Conservation (phyloP, 2,113 vertebrate genomes). For the Daboia siamensis region DNA sequence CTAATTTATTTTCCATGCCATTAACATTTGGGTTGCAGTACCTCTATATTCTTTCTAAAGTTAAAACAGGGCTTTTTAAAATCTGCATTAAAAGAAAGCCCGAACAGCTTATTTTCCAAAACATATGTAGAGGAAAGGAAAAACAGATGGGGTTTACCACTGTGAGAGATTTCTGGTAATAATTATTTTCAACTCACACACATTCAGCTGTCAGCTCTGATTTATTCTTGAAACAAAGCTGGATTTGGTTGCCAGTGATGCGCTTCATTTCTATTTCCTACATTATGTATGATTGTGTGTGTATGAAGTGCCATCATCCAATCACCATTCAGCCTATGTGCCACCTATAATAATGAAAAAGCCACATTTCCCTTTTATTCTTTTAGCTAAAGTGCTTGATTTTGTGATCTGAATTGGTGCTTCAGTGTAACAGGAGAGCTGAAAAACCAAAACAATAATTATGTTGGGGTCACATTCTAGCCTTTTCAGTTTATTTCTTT, state of each 20-base stretch:
- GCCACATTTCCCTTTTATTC: not conserved
- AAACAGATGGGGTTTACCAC: conserved; percentile 50
- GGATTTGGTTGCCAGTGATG: conserved; percentile 9
- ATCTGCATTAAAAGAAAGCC: not conserved
- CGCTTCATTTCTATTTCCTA: not conserved
- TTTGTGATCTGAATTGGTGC: conserved; percentile 16
- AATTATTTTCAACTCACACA: conserved; percentile 57
- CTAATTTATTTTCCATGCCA: not conserved
- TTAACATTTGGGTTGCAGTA: conserved; percentile 4
- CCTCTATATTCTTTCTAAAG: not conserved
- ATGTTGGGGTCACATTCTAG: not conserved
- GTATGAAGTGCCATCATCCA: not conserved
- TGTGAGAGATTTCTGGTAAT: conserved; percentile 38
- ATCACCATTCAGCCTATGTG: not conserved
- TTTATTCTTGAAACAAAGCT: conserved; percentile 22
- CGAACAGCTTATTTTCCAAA: conserved; percentile 23
- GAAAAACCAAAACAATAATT: not conserved
- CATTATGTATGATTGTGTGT: not conserved
- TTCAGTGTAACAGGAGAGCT: not conserved
- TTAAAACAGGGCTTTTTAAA: not conserved
- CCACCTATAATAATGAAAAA: not conserved
- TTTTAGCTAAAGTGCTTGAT: conserved; percentile 38
- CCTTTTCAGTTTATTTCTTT: conserved; percentile 7
- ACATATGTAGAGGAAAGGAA: conserved; percentile 34
- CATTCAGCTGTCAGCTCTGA: conserved; percentile 29